Percentiles rank a stretch among this genome's conserved stretches.
Evolutionary conservation across 2,113 vertebrate species (phyloP).

Genomic region (Bambusicola thoracicus): DNA sequence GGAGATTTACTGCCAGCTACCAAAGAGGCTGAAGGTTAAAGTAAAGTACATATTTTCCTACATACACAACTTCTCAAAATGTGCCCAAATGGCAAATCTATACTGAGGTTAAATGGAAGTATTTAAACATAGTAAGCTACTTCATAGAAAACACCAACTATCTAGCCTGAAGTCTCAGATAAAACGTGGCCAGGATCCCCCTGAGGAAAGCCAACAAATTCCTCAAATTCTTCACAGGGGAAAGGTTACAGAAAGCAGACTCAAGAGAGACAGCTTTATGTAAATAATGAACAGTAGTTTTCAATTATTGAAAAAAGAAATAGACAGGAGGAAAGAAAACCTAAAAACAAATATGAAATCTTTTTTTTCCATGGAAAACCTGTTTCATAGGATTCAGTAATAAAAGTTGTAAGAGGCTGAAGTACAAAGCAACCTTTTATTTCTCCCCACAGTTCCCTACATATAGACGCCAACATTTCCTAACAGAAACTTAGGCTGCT

Average conservation of each 20-base stretch:
- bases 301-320: conserved; percentile 77
- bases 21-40: conserved; percentile 27
- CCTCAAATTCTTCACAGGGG: conserved; percentile 80
- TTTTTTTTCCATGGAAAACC: conserved; percentile 67
- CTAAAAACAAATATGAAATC: conserved; percentile 42
- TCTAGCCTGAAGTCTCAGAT: conserved; percentile 75
- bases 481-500: conserved; percentile 7
- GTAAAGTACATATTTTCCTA: conserved; percentile 42
- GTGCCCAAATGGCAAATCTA: not conserved
- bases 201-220: conserved; percentile 80
- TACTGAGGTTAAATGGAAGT: conserved; percentile 36
- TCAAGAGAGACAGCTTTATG: conserved; percentile 75
- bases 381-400: conserved; percentile 55
- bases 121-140: conserved; percentile 57
- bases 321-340: conserved; percentile 47
- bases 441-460: not conserved
- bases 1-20: conserved; percentile 34
- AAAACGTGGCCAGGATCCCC: conserved; percentile 71
- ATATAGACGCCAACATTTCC: not conserved
- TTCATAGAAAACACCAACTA: conserved; percentile 38
- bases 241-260: conserved; percentile 82
- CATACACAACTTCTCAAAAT: conserved; percentile 20
- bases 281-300: conserved; percentile 84
- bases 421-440: conserved; percentile 48
- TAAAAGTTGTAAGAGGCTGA: conserved; percentile 34